Base-by-base conservation (phyloP, 2,113 vertebrate genomes). In the Tylochromis polylepis region DNA sequence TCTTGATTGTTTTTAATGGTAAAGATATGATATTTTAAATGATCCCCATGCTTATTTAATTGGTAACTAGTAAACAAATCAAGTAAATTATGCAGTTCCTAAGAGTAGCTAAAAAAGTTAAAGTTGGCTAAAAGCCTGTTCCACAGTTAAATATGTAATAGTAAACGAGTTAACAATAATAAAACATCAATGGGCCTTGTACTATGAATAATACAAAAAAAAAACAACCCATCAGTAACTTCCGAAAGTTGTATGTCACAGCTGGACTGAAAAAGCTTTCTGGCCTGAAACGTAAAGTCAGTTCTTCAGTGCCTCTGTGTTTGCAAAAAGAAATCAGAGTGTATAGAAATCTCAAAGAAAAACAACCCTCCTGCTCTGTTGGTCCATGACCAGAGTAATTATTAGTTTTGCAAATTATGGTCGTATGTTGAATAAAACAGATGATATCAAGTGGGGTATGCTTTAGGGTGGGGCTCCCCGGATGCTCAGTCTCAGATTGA, bases 401-500 rank as follows among this genome's bases (percentile, higher is more conserved):
- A 70, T 27, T 72, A 0, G 14, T 72, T 72, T 72, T 46, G 38
- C 22, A 72, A 72, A 72, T 46, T 16, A 72, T 16, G 22, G 22
- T 46, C n/a, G 9, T 41, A 72, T 1, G 5, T 46, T 77, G 70
- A 77, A 15, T 31, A 51, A 77, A 77, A 77, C 27, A 11, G 16
- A 51, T 8, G 3, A 20, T 51, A 75, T 51, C 8, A 75, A 29
- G 2, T 8, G 8, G 41, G 15, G 41, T 43, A 10, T 24, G 65
- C 12, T 70, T 70, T 43, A 65, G 0, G 60, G 20, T 22, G 60
- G 60, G 11, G 11, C 11, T 38, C 20, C 11, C n/a, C n/a, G n/a
- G n/a, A n/a, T n/a, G n/a, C n/a, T n/a, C n/a, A n/a, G n/a, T 38
- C 60, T n/a, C 12, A 65, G 60, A 38, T 0, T 14, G 60, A 65